Percentiles rank a stretch among this genome's conserved stretches.
phyloP scores from a whole-genome alignment of 1,140 invertebrate species.

The Pygmarrhopalites habei region DNA sequence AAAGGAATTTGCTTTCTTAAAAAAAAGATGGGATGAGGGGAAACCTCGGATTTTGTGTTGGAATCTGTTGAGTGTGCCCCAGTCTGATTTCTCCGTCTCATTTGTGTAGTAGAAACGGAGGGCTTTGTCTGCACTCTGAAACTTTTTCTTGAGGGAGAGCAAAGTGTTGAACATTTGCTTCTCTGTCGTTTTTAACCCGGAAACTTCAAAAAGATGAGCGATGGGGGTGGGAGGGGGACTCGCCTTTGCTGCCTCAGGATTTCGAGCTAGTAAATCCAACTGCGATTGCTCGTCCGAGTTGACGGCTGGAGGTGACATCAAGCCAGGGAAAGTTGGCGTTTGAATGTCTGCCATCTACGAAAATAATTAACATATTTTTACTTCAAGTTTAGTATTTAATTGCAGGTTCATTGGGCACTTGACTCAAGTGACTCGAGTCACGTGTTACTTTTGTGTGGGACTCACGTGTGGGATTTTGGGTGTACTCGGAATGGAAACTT shows the following conservation, averaged over 20 bases:
- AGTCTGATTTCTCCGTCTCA: conserved; percentile 28
- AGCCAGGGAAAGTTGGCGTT: conserved; percentile 13
- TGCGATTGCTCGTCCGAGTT: conserved; percentile 23
- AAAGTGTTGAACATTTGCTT: conserved; percentile 21
- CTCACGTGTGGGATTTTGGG: conserved; percentile 12
- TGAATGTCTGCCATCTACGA: conserved; percentile 18
- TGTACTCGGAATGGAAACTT: not conserved
- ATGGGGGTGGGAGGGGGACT: conserved; percentile 12
- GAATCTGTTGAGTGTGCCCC: conserved; percentile 20
- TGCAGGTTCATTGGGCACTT: conserved; percentile 10
- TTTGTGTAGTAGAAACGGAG: conserved; percentile 18
- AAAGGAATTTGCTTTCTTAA: not conserved
- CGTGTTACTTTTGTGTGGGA: no score
- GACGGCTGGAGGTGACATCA: not conserved
- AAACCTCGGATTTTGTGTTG: conserved; percentile 18
- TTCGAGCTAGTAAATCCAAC: conserved; percentile 15
- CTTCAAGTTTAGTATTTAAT: no score
- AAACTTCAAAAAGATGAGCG: conserved; percentile 12
- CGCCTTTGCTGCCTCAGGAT: conserved; percentile 8
- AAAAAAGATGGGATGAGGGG: no score
- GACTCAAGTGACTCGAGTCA: not conserved
- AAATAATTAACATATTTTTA: no score
- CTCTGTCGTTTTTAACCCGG: conserved; percentile 20
- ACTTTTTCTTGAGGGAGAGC: conserved; percentile 19
- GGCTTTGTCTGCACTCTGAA: conserved; percentile 18